phyloP scores from a whole-genome alignment of 2,113 vertebrate genomes.

The Muntiacus reevesi region DNA sequence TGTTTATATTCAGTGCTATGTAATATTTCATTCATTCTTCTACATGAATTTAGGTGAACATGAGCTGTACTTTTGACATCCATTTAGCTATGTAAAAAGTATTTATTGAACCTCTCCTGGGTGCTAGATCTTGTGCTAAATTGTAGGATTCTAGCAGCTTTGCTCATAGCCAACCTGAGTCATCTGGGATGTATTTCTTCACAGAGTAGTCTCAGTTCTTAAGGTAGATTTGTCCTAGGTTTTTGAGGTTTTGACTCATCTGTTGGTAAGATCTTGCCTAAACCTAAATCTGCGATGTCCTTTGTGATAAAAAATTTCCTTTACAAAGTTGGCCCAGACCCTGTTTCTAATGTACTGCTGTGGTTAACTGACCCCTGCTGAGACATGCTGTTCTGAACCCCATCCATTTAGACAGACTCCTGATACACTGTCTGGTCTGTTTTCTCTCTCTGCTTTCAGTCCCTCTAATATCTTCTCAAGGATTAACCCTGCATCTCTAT shows the following conservation, averaged over 20 bases:
- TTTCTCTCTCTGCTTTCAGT: background rate
- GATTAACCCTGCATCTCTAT: background rate
- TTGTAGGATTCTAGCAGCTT: background rate
- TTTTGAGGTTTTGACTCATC: background rate
- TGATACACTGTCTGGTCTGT: background rate
- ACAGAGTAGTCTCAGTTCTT: background rate
- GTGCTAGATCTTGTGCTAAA: background rate
- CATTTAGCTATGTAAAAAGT: background rate
- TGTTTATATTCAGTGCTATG: background rate
- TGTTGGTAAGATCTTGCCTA: background rate
- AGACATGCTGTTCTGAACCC: background rate
- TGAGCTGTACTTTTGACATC: background rate
- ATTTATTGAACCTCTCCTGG: background rate
- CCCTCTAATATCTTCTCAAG: background rate
- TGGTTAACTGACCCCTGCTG: background rate
- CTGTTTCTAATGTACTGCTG: background rate
- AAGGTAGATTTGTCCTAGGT: background rate
- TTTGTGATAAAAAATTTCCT: background rate
- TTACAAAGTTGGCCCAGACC: background rate
- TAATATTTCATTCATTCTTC: background rate
- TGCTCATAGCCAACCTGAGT: background rate
- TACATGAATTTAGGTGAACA: background rate
- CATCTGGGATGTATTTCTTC: background rate
- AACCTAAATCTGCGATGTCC: background rate
- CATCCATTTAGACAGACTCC: background rate